These are phyloP conservation scores for Andrena dorsata DNA, from an alignment of 2,888 invertebrate genomes.

Conservation along the genomic window DNA sequence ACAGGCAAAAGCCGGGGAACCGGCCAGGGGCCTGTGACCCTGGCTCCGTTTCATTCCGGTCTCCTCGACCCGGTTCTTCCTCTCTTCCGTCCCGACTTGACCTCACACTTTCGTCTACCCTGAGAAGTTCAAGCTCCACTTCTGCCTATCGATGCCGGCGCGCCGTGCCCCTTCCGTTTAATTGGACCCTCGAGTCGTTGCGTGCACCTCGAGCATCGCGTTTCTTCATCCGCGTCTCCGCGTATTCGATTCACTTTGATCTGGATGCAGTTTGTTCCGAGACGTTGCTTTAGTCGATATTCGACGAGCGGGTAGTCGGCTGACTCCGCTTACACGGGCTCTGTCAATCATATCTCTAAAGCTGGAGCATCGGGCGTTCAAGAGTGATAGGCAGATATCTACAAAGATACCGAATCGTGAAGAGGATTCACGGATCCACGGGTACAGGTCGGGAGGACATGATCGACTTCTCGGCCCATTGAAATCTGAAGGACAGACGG, in stretches of 20 bases:
- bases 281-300: too few species aligned
- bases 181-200: conserved; percentile 3
- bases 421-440: too few species aligned
- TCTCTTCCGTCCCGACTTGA: conserved; percentile 23
- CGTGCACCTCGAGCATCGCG: not conserved
- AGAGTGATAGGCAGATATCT: too few species aligned
- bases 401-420: too few species aligned
- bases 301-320: too few species aligned
- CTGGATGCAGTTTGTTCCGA: not conserved
- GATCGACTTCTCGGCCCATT: too few species aligned
- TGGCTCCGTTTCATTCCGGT: conserved; percentile 33
- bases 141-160: conserved; percentile 1
- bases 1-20: conserved; percentile 39
- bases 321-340: too few species aligned
- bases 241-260: not conserved
- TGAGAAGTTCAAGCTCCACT: not conserved
- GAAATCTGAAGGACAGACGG: too few species aligned
- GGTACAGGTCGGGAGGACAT: too few species aligned
- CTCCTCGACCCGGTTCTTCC: conserved; percentile 32
- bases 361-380: too few species aligned
- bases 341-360: too few species aligned
- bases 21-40: conserved; percentile 47
- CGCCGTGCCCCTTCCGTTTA: conserved; percentile 6
- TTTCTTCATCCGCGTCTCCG: not conserved
- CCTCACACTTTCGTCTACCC: conserved; percentile 25